Base-by-base conservation (phyloP, 2,797 vertebrate species). In the Acipenser transmontanus region DNA sequence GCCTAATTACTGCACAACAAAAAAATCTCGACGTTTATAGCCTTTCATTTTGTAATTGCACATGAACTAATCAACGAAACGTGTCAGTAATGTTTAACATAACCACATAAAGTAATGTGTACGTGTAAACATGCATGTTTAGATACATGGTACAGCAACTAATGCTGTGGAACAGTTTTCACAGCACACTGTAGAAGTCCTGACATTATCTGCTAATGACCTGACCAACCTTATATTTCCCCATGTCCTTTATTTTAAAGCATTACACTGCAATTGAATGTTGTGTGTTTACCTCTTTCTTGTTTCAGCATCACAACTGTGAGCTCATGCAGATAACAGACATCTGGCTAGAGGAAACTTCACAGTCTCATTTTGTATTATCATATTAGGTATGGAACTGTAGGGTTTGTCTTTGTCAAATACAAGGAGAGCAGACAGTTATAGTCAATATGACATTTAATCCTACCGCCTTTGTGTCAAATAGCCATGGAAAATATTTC, bases 211-310 rank as follows among this genome's bases (percentile, higher is more conserved):
- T 13, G 12, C 14, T 57, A 57, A n/a, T 50, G 59, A 34, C 8
- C 48, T 48, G 59, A 66, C 65, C 63, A 62, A 56, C 65, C 17
- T 49, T 13, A 11, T 20, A 34, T 17, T 65, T 50, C 50, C 50
- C 47, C 47, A 59, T 68, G 12, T 34, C 7, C 52, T 57, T 3
- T 47, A 47, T 8, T 12, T 12, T 8, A 48, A 59, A 49, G 7
- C n/a, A 14, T 59, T 12, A 20, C 14, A 47, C 54, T 51, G 52
- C 34, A 6, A 59, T 59, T 14, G n/a, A 65, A 34, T 34, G 17
- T 17, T 49, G 59, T 14, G n/a, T 47, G 56, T 66, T 66, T 49
- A n/a, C 49, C 54, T 66, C 59, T 52, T 49, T 64, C 63, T 6
- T 57, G 54, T 57, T 13, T n/a, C 9, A 57, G 54, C 54, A 11